Evolutionary conservation across 2,113 vertebrate species (phyloP).

Genomic region (Aspiorhynchus laticeps): DNA sequence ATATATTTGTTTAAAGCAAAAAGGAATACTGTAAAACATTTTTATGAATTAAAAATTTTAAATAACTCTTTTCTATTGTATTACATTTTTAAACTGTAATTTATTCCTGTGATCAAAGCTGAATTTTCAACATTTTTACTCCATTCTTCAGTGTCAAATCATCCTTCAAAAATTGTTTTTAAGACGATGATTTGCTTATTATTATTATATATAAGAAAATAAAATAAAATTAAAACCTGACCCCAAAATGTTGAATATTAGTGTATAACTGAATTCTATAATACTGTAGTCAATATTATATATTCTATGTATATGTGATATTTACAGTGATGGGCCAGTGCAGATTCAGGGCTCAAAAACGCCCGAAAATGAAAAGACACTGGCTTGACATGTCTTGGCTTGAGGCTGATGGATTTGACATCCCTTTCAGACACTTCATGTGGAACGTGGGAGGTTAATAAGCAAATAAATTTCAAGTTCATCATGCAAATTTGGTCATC

Average conservation of each 20-base stretch:
- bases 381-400: constrained; percentile 66
- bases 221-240: too few species aligned
- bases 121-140: not conserved
- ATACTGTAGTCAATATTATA: not conserved
- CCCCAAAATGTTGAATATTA: not conserved
- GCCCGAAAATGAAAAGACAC: constrained; percentile 4
- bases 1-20: not conserved
- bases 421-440: constrained; percentile 57
- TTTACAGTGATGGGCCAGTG: not conserved
- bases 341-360: not conserved
- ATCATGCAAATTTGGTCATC: constrained; percentile 93
- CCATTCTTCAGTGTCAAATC: too few species aligned
- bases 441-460: constrained; percentile 65
- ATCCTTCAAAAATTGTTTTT: not conserved
- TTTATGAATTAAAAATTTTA: not conserved
- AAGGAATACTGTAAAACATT: not conserved
- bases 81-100: not conserved
- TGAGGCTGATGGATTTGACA: constrained; percentile 66
- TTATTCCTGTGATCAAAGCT: not conserved
- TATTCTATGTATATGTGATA: not conserved
- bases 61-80: not conserved
- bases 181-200: too few species aligned
- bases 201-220: too few species aligned
- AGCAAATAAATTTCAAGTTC: constrained; percentile 77
- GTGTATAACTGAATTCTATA: not conserved